Evolutionary conservation across 2,797 vertebrate genomes (phyloP).

Genomic region (Sardinella longiceps): DNA sequence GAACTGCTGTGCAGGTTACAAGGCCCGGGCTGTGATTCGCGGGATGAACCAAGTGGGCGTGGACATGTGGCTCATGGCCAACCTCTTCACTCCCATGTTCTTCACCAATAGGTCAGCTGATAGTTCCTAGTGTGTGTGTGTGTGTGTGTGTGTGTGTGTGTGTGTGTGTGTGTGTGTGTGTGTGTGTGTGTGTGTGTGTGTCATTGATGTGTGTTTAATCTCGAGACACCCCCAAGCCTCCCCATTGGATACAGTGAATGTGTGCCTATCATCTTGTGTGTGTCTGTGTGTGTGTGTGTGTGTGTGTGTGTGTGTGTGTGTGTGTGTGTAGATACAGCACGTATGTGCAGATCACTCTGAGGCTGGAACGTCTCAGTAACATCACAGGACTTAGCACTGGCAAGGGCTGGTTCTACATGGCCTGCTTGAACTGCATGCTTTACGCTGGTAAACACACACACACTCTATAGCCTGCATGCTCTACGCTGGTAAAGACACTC

Average conservation of each 20-base stretch:
- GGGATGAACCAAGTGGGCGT: conserved; percentile 8
- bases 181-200: no score
- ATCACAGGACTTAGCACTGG: not conserved
- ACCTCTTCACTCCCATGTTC: conserved; percentile 35
- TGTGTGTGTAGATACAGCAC: not conserved
- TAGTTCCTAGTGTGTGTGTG: not conserved
- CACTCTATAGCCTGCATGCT: conserved; percentile 30
- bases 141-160: not conserved
- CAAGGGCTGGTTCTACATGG: conserved; percentile 41
- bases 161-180: no score
- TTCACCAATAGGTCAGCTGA: conserved; percentile 36
- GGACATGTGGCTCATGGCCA: conserved; percentile 25
- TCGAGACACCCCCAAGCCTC: no score
- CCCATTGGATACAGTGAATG: no score
- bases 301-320: no score
- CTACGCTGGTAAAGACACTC: conserved; percentile 31
- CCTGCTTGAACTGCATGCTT: conserved; percentile 33
- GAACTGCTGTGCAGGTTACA: conserved; percentile 24
- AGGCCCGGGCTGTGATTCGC: not conserved
- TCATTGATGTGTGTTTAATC: no score
- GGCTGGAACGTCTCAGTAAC: conserved; percentile 22
- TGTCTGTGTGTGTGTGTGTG: no score
- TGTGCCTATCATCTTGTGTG: no score
- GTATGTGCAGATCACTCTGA: conserved; percentile 14
- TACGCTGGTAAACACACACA: conserved; percentile 32